These are phyloP conservation scores for Calliphora vicina DNA, from an alignment of 1,140 invertebrate species.

Conservation along the genomic window DNA sequence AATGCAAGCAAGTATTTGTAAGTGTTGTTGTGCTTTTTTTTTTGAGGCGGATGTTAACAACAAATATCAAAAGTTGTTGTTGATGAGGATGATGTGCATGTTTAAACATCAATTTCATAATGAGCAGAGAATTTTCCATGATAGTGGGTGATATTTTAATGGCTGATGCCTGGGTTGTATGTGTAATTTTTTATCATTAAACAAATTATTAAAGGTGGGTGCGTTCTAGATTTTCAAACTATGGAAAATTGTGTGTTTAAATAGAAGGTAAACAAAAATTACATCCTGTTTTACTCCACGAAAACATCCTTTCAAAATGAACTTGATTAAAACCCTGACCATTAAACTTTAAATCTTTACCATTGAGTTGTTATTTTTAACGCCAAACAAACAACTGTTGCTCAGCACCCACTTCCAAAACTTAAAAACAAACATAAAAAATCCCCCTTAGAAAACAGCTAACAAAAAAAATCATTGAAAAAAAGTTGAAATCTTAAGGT, in stretches of 20 bases:
- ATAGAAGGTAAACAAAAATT: background rate
- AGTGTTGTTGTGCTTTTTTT: slow-evolving; percentile 14
- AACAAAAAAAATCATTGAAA: background rate
- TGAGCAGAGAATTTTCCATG: background rate
- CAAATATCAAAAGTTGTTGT: background rate
- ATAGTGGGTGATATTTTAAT: background rate
- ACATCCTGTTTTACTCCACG: background rate
- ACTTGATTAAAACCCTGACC: background rate
- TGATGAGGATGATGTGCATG: slow-evolving; percentile 43
- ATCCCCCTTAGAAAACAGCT: background rate
- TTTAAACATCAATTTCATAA: slow-evolving; percentile 37
- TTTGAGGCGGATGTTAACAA: slow-evolving; percentile 35
- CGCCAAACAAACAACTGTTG: background rate
- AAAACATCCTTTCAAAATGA: background rate
- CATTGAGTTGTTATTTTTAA: background rate
- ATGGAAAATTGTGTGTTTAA: background rate
- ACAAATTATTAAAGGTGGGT: background rate
- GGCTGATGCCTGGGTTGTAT: background rate
- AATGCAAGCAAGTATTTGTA: slow-evolving; percentile 1
- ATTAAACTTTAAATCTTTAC: background rate
- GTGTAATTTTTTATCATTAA: background rate
- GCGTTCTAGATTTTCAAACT: background rate
- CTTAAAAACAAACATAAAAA: background rate
- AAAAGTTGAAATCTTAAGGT: background rate
- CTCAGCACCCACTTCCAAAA: background rate